Evolutionary conservation across 1,140 invertebrate species (phyloP), one percentile per base, ranked within the genome.

Genomic region (Drosophila tani): DNA sequence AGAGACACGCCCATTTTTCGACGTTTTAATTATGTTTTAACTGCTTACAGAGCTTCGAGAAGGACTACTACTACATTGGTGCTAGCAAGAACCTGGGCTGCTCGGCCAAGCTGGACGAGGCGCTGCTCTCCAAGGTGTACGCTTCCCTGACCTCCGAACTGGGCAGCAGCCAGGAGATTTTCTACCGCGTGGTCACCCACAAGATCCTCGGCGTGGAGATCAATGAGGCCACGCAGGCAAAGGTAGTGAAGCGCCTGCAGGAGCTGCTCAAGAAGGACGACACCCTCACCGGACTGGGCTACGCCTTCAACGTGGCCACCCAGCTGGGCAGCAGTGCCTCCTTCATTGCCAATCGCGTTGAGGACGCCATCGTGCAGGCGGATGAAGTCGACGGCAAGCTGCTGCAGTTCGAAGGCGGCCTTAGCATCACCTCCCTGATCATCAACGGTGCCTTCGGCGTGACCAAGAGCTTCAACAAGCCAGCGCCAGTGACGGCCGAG

Each of bases 391-490:
- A 99, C 94, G 96, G 96, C 11, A 95, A 95, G 84, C 96, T 96
- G 75, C 94, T 98, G 43, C 96, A 99, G 93, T 99, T 98, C 93
- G 98, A 99, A 94, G 98, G 98, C 43, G 98, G 98, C 8, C 94
- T 96, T 17, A 94, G 94, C n/a, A 94, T 93, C 53, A 95, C 94
- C 1, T 93, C 94, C 0, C 62, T 93, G 29, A 79, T 95, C 29
- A 91, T 95, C 0, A 93, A 93, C 21, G 93, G 94, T 53, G 94
- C 94, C 0, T 96, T 95, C 80, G 96, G 96, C 88, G 93, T 98
- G 4, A 95, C 96, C 51, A 95, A 95, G 56, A 92, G 93, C 27
- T 93, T 95, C 27, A 96, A 96, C 74, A 97, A 96, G 91, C 94
- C 95, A 67, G 95, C 95, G 27, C 96, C 96, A 14, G 92, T 98